Percentiles rank a stretch among this genome's conserved stretches.
These are phyloP conservation scores for Copidosoma floridanum DNA, from an alignment of 1,140 invertebrate species.

Conservation along the genomic window DNA sequence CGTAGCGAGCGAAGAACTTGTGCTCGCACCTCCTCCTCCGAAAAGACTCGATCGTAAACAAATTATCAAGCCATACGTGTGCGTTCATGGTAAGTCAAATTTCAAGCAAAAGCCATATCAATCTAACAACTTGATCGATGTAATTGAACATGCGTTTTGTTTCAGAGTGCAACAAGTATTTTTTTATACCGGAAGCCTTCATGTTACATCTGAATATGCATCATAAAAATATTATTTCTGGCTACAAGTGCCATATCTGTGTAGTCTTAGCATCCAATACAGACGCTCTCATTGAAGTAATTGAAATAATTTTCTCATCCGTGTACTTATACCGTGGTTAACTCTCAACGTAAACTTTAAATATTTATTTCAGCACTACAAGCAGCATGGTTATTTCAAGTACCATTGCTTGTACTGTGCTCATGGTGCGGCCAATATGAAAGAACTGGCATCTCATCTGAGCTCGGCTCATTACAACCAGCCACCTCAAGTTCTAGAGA, in stretches of 20 bases:
- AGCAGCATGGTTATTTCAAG: constrained; percentile 51
- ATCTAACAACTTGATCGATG: no score
- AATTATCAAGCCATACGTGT: constrained; percentile 45
- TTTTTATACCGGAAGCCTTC: constrained; percentile 49
- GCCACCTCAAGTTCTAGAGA: constrained; percentile 49
- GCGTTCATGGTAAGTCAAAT: constrained; percentile 38
- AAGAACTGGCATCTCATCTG: constrained; percentile 54
- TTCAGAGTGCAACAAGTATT: constrained; percentile 46
- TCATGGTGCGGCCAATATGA: constrained; percentile 47
- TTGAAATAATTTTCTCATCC: no score
- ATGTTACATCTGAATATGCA: constrained; percentile 45
- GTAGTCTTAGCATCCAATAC: constrained; percentile 16
- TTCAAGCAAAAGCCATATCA: no score
- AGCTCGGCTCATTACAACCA: constrained; percentile 52
- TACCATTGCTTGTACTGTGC: constrained; percentile 59
- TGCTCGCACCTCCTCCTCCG: constrained; percentile 16
- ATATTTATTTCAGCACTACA: constrained; percentile 51
- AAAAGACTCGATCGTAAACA: constrained; percentile 37
- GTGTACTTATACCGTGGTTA: not conserved
- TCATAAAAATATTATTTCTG: constrained; percentile 32
- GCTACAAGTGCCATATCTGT: constrained; percentile 49
- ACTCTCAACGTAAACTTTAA: not conserved
- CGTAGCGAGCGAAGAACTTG: constrained; percentile 8
- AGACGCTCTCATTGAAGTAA: constrained; percentile 41
- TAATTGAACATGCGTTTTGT: not conserved